Base-by-base conservation (phyloP, 2,888 invertebrate species). In the Strigamia crassipes region DNA sequence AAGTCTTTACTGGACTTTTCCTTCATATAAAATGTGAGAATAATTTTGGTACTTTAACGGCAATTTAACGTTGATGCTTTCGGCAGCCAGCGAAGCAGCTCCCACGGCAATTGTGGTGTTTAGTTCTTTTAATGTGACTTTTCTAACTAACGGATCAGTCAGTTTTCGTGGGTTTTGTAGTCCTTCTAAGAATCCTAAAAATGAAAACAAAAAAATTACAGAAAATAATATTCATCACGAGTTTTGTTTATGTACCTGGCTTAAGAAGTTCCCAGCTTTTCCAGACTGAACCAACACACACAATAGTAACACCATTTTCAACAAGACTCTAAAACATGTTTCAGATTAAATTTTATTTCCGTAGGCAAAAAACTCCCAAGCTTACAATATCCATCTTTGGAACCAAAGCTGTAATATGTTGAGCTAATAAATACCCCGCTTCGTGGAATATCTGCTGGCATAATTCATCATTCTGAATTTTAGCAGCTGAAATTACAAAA, bases 241-340 rank as follows among this genome's bases (percentile, higher is more conserved):
- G 6, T 18, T 31, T 46, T 34, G 38, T 31, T 18, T 38, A 9
- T 46, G 34, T 83, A 84, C 95, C 96, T 2, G 91, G 89, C 86
- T 92, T 90, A 83, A 99, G 87, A 34, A 93, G 90, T 5, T 92
- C 89, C 96, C 97, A 99, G 86, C 97, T 97, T 84, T 94, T 91
- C 95, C 96, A 99, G 0, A 99, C 96, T 0, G 96, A 96, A 0
- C 98, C 98, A 0, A 97, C 95, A 87, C 97, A 97, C 0, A 96
- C 92, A 0, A 98, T 91, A 79, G 92, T 91, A 66, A 96, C 86
- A 0, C 93, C 93, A 23, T 87, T 87, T 23, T 89, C 85, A 66
- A 89, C 88, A 79, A 92, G 87, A 83, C 90, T 90, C 88, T 91
- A 86, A 15, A 85, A 84, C 84, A 82, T 66, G 83, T n/a, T 46